A percentile compares a stretch with the other conserved stretches of the same genome.
Conservation (phyloP, 2,888 invertebrate species). For the Lacanobia wlatinum region DNA sequence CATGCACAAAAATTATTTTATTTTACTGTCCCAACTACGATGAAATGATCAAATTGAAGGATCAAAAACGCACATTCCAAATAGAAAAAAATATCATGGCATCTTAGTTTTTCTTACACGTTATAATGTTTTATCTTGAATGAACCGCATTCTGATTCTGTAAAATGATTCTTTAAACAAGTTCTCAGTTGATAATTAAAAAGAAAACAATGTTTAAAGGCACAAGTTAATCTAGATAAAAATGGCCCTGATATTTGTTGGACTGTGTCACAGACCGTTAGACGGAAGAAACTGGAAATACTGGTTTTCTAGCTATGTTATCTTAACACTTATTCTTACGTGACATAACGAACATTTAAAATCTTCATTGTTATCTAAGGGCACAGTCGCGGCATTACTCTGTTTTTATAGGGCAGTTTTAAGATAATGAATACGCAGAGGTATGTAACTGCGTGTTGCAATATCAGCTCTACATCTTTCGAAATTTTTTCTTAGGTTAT, state of each 20-base stretch:
- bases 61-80: too few relatives aligned
- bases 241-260: neutral
- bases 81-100: too few relatives aligned
- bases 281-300: constrained; percentile 18
- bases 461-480: neutral
- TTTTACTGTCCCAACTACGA: too few relatives aligned
- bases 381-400: neutral
- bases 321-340: neutral
- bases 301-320: neutral
- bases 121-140: neutral
- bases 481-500: neutral
- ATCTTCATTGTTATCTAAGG: constrained; percentile 23
- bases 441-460: neutral
- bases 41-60: too few relatives aligned
- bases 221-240: neutral
- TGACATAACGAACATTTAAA: neutral
- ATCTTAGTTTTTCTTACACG: too few relatives aligned
- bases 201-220: neutral
- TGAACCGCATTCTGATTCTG: neutral
- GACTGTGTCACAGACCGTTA: neutral
- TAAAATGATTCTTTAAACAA: neutral
- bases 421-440: neutral
- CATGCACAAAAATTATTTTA: too few relatives aligned
- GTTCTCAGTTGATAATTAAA: neutral
- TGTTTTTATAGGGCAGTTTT: neutral